Evolutionary conservation across 2,113 vertebrate genomes (phyloP), one percentile per base, ranked within the genome.

Genomic region (Phyllostomus hastatus): DNA sequence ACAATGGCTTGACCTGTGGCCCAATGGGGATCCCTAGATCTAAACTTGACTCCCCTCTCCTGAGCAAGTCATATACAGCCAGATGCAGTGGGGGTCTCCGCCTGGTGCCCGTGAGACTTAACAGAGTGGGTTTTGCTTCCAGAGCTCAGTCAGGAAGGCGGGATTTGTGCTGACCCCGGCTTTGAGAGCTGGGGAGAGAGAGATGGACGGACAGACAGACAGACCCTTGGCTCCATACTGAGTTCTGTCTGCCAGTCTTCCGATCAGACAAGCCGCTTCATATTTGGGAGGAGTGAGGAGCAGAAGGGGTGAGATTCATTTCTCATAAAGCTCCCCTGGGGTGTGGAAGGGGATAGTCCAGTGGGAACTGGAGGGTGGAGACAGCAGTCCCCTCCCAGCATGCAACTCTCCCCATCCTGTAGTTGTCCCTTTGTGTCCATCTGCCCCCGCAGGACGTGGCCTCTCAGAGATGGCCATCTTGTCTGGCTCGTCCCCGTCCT

Each of bases 211-310:
- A 17, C 22, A 6, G 38, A 17, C 16, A 16, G 6, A 24, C 5
- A 28, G 28, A n/a, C 2, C 12, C 16, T 3, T 10, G 10, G 9
- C 2, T 14, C 22, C 9, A 12, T 4, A 7, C 66, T 33, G 10
- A 15, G 31, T 54, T 19, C 80, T n/a, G 41, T 82, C 41, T 57
- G n/a, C 20, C 26, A 15, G 33, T 61, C 41, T 64, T 38, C n/a
- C 19, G 24, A 52, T 54, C 33, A 1, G 8, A 31, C 54, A 26
- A 15, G 24, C 41, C 69, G 38, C 41, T 41, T 72, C 69, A 28
- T 28, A 19, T 50, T 22, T 31, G 52, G n/a, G 26, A 66, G 41
- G 31, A 61, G 48, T 33, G 48, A 38, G 19, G 43, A n/a, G 54
- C 35, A 85, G 10, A 24, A 64, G 11, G 33, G 43, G 14, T 79